Percentiles rank a stretch among this genome's conserved stretches.
These are phyloP conservation scores for Hyles euphorbiae DNA, from an alignment of 1,140 invertebrate species.

Conservation along the genomic window DNA sequence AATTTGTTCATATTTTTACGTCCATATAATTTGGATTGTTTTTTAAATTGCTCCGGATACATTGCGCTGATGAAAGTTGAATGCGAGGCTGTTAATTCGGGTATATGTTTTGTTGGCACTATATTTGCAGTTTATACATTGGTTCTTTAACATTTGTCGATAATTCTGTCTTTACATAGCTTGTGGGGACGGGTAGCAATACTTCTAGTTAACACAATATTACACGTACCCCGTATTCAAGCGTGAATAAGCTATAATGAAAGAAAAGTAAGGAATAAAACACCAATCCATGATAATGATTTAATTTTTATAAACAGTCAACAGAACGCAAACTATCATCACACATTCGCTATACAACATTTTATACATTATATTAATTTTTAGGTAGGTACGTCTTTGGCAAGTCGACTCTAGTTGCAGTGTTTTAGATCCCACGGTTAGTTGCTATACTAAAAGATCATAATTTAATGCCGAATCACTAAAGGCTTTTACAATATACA, in stretches of 20 bases:
- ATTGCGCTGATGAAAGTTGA: not conserved
- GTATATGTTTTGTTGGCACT: too few species aligned
- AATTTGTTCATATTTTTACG: constrained; percentile 25
- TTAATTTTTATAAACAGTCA: constrained; percentile 59
- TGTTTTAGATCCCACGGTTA: constrained; percentile 10
- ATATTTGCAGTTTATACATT: too few species aligned
- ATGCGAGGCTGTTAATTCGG: too few species aligned
- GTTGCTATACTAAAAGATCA: not conserved
- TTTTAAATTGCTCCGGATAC: constrained; percentile 4
- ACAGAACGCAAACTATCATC: constrained; percentile 48
- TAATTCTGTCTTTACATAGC: too few species aligned
- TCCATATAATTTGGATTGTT: constrained; percentile 25
- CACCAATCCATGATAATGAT: constrained; percentile 13
- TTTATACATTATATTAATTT: constrained; percentile 28
- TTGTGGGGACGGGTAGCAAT: too few species aligned
- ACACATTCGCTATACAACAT: constrained; percentile 42
- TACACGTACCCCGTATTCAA: not conserved
- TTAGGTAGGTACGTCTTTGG: constrained; percentile 62
- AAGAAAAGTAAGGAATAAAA: constrained; percentile 13
- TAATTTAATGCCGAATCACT: too few species aligned
- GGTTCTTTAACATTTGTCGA: too few species aligned
- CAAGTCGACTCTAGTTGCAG: constrained; percentile 50
- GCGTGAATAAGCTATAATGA: too few species aligned
- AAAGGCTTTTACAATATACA: too few species aligned
- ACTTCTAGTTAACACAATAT: too few species aligned